Conservation (phyloP, 2,888 invertebrate species). For the Poecilus cupreus region DNA sequence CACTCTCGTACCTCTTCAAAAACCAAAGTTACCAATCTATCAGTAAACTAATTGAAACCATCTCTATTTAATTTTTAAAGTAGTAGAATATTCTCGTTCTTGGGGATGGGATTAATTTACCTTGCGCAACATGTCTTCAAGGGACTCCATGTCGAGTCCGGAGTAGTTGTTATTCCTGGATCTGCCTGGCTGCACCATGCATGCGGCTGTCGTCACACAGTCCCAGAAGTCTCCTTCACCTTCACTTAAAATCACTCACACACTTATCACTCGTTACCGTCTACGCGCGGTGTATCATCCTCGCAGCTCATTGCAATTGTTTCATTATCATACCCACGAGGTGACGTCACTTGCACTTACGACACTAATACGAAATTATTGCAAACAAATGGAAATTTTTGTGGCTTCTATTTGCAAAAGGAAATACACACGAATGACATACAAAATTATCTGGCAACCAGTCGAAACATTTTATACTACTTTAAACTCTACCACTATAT, state of each 20-base stretch:
- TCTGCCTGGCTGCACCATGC: slow-evolving; percentile 70
- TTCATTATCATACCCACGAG: no score
- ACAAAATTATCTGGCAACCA: no score
- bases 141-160: slow-evolving; percentile 83
- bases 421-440: no score
- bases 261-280: background rate
- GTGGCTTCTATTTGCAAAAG: no score
- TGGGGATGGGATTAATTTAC: slow-evolving; percentile 76
- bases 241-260: background rate
- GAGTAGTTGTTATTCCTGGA: slow-evolving; percentile 76
- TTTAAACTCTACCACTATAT: no score
- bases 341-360: no score
- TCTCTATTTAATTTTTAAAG: no score
- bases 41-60: no score
- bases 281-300: background rate
- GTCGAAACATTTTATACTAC: no score
- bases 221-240: slow-evolving; percentile 62
- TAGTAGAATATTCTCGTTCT: no score
- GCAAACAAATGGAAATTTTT: background rate
- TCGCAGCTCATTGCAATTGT: background rate
- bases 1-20: no score
- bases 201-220: slow-evolving; percentile 62
- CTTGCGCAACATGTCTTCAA: slow-evolving; percentile 87
- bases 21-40: no score
- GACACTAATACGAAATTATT: background rate